Percentiles rank a stretch among this genome's conserved stretches.
Evolutionary conservation across 2,888 invertebrate species (phyloP).

Genomic region (Glyphotaelius pellucidus): DNA sequence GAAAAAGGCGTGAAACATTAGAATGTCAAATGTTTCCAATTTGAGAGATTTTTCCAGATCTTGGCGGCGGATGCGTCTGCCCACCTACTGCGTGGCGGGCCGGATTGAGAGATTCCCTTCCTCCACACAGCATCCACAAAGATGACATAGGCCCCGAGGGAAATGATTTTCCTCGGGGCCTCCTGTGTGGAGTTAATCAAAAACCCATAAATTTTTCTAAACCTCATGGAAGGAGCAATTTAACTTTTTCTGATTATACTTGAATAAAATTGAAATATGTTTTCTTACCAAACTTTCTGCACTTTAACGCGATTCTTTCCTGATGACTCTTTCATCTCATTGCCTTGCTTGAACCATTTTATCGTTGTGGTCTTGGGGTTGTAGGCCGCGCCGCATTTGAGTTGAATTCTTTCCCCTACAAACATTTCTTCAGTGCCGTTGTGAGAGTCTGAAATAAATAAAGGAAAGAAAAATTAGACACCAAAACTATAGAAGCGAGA

Average conservation of each 20-base stretch:
- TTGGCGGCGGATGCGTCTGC: no score
- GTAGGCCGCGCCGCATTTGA: conserved; percentile 71
- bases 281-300: conserved; percentile 71
- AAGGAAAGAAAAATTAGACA: not conserved
- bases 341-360: conserved; percentile 74
- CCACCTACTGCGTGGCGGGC: no score
- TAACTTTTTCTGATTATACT: not conserved
- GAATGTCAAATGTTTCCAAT: not conserved
- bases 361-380: conserved; percentile 68
- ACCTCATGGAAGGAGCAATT: no score
- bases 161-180: no score
- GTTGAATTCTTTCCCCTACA: conserved; percentile 72
- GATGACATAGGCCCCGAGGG: no score
- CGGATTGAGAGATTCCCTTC: no score
- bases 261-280: not conserved
- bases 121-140: no score
- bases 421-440: conserved; percentile 69
- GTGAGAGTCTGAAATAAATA: conserved; percentile 68
- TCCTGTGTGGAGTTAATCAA: no score
- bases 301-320: conserved; percentile 69
- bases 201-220: no score
- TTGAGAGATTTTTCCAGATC: no score
- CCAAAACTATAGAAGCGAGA: not conserved
- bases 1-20: not conserved
- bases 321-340: conserved; percentile 68